phyloP scores from a whole-genome alignment of 2,113 vertebrate species.

The Grammomys dolichurus region DNA sequence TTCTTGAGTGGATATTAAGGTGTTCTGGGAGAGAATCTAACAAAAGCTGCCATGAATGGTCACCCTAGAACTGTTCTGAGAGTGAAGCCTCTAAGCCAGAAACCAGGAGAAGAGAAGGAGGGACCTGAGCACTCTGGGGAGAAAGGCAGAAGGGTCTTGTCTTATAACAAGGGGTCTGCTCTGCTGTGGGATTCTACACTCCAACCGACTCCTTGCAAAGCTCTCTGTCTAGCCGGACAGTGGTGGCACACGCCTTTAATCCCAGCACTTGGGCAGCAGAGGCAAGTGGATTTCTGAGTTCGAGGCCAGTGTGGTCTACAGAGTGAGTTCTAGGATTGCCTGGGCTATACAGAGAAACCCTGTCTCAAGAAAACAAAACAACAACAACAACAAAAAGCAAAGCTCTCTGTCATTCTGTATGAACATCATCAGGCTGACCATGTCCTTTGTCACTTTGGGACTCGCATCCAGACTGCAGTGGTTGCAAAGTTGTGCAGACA shows the following conservation, averaged over 20 bases:
- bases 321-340: no score
- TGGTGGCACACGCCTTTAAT: no score
- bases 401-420: neutral
- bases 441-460: neutral
- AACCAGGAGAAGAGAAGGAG: neutral
- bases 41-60: neutral
- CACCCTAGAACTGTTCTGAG: neutral
- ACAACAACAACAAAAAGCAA: neutral
- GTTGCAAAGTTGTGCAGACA: rapidly evolving
- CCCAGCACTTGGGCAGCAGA: no score
- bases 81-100: neutral
- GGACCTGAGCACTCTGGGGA: neutral
- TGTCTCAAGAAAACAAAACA: no score
- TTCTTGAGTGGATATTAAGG: neutral
- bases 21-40: neutral
- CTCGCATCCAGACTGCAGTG: neutral
- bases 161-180: neutral
- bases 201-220: neutral
- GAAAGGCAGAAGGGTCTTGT: neutral
- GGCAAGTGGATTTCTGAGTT: no score
- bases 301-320: no score
- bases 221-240: neutral
- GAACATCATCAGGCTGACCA: neutral
- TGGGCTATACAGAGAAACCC: no score
- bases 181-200: neutral